Percentiles rank a stretch among this genome's conserved stretches.
Evolutionary conservation across 2,888 invertebrate species (phyloP).

Genomic region (Ochropleura plecta): DNA sequence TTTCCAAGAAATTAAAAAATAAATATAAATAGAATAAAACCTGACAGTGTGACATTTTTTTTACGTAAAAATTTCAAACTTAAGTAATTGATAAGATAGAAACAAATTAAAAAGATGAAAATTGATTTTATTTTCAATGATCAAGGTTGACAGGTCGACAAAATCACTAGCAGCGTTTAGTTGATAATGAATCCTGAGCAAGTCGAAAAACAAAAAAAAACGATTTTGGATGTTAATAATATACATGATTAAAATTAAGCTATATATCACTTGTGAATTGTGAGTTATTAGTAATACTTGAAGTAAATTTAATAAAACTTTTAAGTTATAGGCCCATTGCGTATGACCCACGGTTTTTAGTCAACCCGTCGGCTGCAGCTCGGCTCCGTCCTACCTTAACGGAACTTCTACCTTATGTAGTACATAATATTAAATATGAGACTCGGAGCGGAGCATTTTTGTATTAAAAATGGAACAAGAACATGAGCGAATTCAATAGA

Average conservation of each 20-base stretch:
- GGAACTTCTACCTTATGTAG: not conserved
- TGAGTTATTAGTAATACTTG: not conserved
- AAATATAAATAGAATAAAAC: no score
- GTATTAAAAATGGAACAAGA: not conserved
- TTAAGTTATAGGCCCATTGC: slow-evolving; percentile 41
- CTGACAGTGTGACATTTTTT: no score
- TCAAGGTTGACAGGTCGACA: no score
- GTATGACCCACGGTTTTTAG: not conserved
- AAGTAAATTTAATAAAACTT: no score
- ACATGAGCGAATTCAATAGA: not conserved
- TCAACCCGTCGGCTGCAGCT: slow-evolving; percentile 35
- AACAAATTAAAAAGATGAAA: no score
- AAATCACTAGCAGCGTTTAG: no score
- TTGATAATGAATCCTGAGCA: no score
- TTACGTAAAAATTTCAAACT: no score
- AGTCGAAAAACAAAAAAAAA: no score
- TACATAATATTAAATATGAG: not conserved
- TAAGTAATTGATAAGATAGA: no score
- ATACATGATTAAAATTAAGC: not conserved
- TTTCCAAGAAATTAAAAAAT: not conserved
- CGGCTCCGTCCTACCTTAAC: not conserved
- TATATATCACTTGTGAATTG: not conserved
- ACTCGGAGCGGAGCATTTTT: no score
- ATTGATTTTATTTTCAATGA: no score
- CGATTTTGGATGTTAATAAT: not conserved